phyloP scores from a whole-genome alignment of 2,113 vertebrate species.

The Paraplagusia blochii region DNA sequence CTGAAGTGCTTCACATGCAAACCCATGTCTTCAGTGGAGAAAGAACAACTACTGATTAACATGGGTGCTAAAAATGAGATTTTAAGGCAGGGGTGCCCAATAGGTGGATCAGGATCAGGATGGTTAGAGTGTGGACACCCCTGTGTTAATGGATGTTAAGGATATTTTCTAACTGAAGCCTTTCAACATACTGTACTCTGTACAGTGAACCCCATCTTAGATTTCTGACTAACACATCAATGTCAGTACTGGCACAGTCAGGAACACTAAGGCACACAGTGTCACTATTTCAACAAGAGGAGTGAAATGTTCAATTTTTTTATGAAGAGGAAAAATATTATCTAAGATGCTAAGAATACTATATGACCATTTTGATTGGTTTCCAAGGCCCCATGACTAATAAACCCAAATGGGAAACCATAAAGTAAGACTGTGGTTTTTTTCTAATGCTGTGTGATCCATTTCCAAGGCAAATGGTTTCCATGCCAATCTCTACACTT shows the following conservation, averaged over 20 bases:
- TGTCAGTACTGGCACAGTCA: conserved; percentile 19
- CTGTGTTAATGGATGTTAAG: no score
- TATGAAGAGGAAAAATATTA: background rate
- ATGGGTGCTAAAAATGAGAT: no score
- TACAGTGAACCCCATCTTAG: conserved; percentile 11
- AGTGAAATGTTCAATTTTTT: background rate
- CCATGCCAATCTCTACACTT: background rate
- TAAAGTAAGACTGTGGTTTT: background rate
- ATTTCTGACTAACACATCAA: conserved; percentile 28
- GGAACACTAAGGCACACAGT: conserved; percentile 1
- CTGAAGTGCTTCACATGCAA: no score
- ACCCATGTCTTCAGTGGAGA: no score
- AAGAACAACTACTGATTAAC: no score
- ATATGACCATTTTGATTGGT: background rate
- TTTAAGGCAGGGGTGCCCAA: no score
- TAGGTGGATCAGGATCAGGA: no score
- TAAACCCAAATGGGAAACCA: background rate
- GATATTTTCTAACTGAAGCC: no score
- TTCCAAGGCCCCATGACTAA: background rate
- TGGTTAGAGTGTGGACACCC: no score
- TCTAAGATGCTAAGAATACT: conserved; percentile 1
- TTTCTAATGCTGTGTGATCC: background rate
- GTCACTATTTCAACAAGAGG: background rate
- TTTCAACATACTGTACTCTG: no score
- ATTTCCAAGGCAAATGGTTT: conserved; percentile 36